phyloP scores from a whole-genome alignment of 2,113 vertebrate species.

The Mandrillus leucophaeus region DNA sequence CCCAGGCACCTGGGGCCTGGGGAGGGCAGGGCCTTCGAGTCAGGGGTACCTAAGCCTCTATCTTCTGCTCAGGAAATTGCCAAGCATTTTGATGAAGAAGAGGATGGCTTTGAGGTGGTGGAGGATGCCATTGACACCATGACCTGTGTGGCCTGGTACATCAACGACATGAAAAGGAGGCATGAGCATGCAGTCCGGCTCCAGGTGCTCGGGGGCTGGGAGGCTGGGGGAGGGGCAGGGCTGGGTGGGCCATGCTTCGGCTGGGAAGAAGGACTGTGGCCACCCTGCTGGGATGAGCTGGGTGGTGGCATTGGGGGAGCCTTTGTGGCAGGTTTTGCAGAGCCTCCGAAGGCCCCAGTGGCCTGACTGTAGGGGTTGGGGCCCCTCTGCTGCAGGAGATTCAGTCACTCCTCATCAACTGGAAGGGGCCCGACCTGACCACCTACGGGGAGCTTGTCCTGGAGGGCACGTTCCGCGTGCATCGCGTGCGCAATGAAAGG shows the following conservation, averaged over 20 bases:
- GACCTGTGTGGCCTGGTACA: constrained; percentile 98
- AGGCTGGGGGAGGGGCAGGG: neutral
- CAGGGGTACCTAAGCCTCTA: neutral
- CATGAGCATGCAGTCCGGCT: constrained; percentile 96
- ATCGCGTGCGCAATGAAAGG: constrained; percentile 93
- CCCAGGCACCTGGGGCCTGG: rapidly evolving
- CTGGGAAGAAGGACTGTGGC: no score
- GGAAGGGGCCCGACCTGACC: constrained; percentile 96
- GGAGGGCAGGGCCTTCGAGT: neutral
- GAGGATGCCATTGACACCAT: constrained; percentile 97
- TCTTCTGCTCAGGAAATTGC: constrained; percentile 91
- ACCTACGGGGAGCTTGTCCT: constrained; percentile 95
- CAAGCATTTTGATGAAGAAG: constrained; percentile 92
- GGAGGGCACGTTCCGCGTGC: constrained; percentile 94
- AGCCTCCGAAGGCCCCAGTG: neutral
- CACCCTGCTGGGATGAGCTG: neutral
- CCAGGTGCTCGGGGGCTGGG: constrained; percentile 86
- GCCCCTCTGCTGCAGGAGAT: constrained; percentile 88
- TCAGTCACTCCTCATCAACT: constrained; percentile 96
- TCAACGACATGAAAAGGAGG: constrained; percentile 99
- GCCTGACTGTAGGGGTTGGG: neutral
- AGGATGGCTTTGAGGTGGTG: constrained; percentile 93
- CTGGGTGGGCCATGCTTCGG: neutral
- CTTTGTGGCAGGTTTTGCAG: neutral
- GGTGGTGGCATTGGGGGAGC: neutral